These are phyloP conservation scores for Glyptemys insculpta DNA, from an alignment of 2,797 vertebrate genomes.

Conservation along the genomic window DNA sequence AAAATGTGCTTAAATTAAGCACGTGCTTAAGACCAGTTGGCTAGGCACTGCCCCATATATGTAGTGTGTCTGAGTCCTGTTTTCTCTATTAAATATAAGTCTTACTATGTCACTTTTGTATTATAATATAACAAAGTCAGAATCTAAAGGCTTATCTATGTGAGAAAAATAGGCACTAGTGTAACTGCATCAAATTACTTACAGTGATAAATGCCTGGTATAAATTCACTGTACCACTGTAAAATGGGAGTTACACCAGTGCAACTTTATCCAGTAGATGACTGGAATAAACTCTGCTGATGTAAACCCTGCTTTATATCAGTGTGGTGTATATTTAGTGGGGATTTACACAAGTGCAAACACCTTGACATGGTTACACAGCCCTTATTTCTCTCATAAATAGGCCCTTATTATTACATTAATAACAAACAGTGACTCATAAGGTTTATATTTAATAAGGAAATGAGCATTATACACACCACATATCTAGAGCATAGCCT, in stretches of 20 bases:
- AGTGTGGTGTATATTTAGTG: not conserved
- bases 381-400: not conserved
- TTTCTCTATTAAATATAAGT: no score
- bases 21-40: no score
- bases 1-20: no score
- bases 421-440: not conserved
- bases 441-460: not conserved
- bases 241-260: slow-evolving; percentile 1
- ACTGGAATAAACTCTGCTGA: slow-evolving; percentile 4
- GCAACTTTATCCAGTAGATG: not conserved
- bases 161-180: not conserved
- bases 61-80: no score
- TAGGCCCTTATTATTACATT: not conserved
- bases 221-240: not conserved
- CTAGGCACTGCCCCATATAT: no score
- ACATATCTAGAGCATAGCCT: not conserved
- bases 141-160: not conserved
- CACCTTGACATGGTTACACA: no score
- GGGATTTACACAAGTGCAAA: no score
- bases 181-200: no score
- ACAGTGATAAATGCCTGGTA: not conserved
- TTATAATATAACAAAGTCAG: not conserved
- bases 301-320: slow-evolving; percentile 29
- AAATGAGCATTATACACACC: not conserved
- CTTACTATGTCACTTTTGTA: no score